Evolutionary conservation across 2,797 vertebrate genomes (phyloP).

Genomic region (Pelobates cultripes): DNA sequence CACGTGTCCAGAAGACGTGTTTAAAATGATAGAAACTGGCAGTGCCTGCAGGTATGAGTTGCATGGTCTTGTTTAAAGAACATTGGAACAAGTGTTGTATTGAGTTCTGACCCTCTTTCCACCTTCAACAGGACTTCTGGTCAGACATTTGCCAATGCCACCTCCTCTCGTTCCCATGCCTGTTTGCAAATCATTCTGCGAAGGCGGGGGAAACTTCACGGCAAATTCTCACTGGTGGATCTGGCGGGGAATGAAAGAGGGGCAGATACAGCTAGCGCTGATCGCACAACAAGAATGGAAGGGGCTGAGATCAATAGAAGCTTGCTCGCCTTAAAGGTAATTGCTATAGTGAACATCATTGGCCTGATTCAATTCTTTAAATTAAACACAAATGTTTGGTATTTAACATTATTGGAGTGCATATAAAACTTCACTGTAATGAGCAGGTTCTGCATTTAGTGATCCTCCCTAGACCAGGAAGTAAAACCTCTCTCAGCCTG

Average conservation of each 20-base stretch:
- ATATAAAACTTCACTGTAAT: no score
- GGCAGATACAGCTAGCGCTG: conserved; percentile 87
- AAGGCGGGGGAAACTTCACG: conserved; percentile 76
- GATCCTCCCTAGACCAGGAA: no score
- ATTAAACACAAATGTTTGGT: no score
- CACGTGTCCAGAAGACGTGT: conserved; percentile 85
- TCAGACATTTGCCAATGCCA: conserved; percentile 92
- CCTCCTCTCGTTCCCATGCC: conserved; percentile 94
- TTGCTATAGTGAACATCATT: neutral
- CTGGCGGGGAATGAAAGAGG: conserved; percentile 96
- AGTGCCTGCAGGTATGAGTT: conserved; percentile 87
- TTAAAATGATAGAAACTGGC: conserved; percentile 86
- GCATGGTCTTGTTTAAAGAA: neutral
- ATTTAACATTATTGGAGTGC: no score
- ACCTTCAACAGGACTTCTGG: conserved; percentile 84
- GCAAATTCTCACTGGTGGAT: conserved; percentile 95
- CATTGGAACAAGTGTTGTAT: neutral
- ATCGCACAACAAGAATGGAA: conserved; percentile 89
- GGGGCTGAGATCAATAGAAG: conserved; percentile 96
- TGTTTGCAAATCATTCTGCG: conserved; percentile 92
- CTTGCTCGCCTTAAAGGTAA: conserved; percentile 93
- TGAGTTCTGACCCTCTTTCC: neutral
- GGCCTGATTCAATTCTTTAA: neutral
- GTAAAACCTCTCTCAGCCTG: no score
- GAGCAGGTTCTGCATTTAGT: no score